Percentiles rank a stretch among this genome's conserved stretches.
Conservation (phyloP, 2,797 vertebrate genomes). For the Gephyroberyx darwinii region DNA sequence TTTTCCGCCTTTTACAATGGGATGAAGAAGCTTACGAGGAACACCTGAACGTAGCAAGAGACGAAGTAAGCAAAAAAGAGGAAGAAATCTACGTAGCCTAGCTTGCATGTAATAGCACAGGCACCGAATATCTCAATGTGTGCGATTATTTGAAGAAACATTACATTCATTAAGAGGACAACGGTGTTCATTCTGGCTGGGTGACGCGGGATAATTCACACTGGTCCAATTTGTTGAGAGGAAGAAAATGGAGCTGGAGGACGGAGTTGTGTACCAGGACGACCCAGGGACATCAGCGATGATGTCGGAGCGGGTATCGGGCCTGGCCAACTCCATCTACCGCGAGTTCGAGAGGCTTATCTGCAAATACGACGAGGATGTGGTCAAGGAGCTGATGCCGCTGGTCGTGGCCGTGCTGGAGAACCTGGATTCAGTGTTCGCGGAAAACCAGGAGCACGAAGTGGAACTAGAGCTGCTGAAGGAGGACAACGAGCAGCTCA, state of each 20-base stretch:
- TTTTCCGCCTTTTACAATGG: accelerated
- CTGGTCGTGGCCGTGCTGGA: conserved; percentile 94
- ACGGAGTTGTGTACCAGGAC: conserved; percentile 94
- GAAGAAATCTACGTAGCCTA: conserved; percentile 75
- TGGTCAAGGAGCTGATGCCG: conserved; percentile 95
- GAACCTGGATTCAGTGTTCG: conserved; percentile 94
- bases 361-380: conserved; percentile 93
- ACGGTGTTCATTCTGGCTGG: conserved; percentile 58
- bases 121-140: conserved; percentile 49
- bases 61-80: conserved; percentile 56
- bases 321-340: conserved; percentile 95
- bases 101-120: conserved; percentile 47
- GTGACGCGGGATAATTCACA: conserved; percentile 38
- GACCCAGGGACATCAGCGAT: conserved; percentile 89
- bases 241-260: conserved; percentile 91
- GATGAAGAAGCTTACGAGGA: conserved; percentile 2
- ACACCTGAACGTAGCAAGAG: conserved; percentile 65
- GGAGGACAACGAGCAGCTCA: conserved; percentile 98
- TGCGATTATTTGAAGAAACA: conserved; percentile 36
- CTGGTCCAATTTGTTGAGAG: conserved; percentile 58
- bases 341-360: conserved; percentile 95
- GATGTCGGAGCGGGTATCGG: conserved; percentile 96
- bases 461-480: conserved; percentile 96
- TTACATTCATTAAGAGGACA: conserved; percentile 13
- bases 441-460: conserved; percentile 94